phyloP scores from a whole-genome alignment of 1,140 invertebrate genomes.

The Trichonephila clavipes region DNA sequence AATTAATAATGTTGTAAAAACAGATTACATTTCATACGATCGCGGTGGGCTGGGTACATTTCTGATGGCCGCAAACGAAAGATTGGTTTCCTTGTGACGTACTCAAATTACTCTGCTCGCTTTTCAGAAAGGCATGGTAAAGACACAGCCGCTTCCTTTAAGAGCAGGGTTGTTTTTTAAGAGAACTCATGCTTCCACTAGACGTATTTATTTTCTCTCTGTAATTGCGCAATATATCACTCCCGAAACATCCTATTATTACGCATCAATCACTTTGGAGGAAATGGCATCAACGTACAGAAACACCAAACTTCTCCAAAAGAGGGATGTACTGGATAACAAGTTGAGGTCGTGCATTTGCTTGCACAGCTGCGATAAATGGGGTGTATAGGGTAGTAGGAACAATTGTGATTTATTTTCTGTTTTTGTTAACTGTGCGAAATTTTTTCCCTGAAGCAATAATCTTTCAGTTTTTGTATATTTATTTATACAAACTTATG shows the following conservation, averaged over 20 bases:
- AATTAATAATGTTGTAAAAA: slow-evolving; percentile 1
- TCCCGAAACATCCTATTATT: slow-evolving; percentile 13
- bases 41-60: not conserved
- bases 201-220: slow-evolving; percentile 55
- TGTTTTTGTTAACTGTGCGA: not conserved
- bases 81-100: not conserved
- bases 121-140: not conserved
- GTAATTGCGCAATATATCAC: slow-evolving; percentile 54
- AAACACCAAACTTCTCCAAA: not conserved
- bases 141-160: slow-evolving; percentile 20
- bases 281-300: not conserved
- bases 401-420: not conserved
- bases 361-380: not conserved
- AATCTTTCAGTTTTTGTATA: not conserved
- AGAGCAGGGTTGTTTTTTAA: slow-evolving; percentile 1
- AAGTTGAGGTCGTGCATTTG: not conserved
- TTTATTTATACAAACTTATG: not conserved
- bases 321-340: not conserved
- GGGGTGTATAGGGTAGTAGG: not conserved
- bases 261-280: slow-evolving; percentile 20
- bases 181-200: not conserved
- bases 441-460: not conserved
- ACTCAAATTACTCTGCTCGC: not conserved
- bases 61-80: not conserved
- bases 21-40: not conserved